Evolutionary conservation across 2,888 invertebrate species (phyloP), one percentile per base, ranked within the genome.

Genomic region (Dichetophora obliterata): DNA sequence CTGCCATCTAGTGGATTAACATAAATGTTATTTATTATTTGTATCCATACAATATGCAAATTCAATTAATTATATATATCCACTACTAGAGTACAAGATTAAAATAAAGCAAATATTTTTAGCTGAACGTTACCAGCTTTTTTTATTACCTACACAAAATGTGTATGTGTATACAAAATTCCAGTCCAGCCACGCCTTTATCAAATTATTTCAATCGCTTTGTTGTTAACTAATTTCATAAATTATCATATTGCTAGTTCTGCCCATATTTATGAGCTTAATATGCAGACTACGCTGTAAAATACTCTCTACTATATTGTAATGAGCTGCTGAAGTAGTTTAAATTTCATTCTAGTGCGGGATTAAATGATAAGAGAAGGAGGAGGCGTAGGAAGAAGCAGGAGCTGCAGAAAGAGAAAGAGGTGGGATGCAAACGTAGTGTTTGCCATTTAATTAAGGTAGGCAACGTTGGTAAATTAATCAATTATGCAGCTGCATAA

Each of bases 151-250:
- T 52, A 14, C 11, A 24, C 11, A 5, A 22, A 6, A 6, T 54
- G 1, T 24, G 16, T 27, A 4, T n/a, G n/a, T n/a, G 19, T 22
- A 22, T 66, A 24, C 24, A 27, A 50, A 50, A 27, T 22, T 1
- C 3, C 68, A 16, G 5, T 5, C 34, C 1, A 63, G 24, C 48
- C 50, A 68, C 68, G 68, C 68, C 68, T 27, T 68, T 68, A 68
- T 68, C 50, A 50, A 68, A 68, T 68, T 16, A 48, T 68, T 68
- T 48, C 50, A 27, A 50, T 50, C 24, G 68, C 50, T 16, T 48
- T 19, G 16, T 68, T 70, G 54, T 54, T 37, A 8, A 68, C 50
- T 24, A 24, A 68, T 50, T 65, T 65, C 22, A 68, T 68, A 68
- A 48, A 27, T 68, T 68, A 68, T 19, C 16, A 50, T 50, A 34